Evolutionary conservation across 2,113 vertebrate species (phyloP).

Genomic region (Pomatostomus ruficeps): DNA sequence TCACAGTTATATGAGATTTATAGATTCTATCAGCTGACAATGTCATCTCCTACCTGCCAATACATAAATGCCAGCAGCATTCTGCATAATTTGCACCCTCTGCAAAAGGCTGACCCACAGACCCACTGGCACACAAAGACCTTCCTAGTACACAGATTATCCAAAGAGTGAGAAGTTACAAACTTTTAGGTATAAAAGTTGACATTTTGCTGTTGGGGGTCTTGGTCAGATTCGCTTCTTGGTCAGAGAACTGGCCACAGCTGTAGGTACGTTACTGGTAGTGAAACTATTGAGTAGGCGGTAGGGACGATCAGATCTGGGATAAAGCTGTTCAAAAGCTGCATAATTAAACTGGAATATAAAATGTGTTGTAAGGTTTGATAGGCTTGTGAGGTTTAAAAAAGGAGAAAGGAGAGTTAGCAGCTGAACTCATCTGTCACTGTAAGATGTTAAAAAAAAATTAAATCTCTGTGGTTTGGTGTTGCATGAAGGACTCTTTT

Average conservation of each 20-base stretch:
- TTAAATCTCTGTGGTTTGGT: not conserved
- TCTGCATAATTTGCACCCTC: not conserved
- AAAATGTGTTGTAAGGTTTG: not conserved
- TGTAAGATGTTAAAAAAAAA: not conserved
- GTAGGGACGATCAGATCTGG: not conserved
- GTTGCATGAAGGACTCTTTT: not conserved
- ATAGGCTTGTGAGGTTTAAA: not conserved
- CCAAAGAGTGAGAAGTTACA: not conserved
- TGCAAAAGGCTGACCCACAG: not conserved
- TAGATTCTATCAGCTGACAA: not conserved
- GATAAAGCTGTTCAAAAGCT: not conserved
- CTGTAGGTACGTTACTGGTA: not conserved
- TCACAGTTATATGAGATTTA: not conserved
- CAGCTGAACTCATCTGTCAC: not conserved
- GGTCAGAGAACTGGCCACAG: not conserved
- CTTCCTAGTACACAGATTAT: not conserved
- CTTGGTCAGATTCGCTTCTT: not conserved
- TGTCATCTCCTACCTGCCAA: not conserved
- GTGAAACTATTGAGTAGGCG: not conserved
- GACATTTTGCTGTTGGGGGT: not conserved
- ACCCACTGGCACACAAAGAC: not conserved
- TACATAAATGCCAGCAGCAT: not conserved
- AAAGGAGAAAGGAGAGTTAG: not conserved
- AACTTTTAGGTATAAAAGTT: not conserved
- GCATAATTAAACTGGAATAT: not conserved